Percentiles rank a stretch among this genome's conserved stretches.
phyloP scores from a whole-genome alignment of 1,140 invertebrate species.

The Heterodera schachtii region DNA sequence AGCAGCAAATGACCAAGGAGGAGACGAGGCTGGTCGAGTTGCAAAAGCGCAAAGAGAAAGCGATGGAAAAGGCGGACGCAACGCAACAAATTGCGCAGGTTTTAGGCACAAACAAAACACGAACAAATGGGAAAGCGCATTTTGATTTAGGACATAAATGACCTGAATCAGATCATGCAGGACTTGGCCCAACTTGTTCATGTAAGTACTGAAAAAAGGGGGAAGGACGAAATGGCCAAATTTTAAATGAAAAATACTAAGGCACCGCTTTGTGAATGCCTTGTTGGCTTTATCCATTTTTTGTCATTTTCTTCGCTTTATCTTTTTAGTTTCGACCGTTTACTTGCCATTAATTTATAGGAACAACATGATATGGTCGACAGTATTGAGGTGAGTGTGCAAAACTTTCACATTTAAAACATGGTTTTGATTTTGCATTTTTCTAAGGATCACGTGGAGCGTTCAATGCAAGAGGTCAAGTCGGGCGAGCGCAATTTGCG shows the following conservation, averaged over 20 bases:
- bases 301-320: no score
- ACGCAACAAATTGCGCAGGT: constrained; percentile 40
- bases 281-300: no score
- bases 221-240: background rate
- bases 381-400: constrained; percentile 47
- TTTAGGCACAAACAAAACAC: background rate
- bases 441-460: constrained; percentile 51
- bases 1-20: constrained; percentile 18
- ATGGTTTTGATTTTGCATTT: constrained; percentile 12
- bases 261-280: no score
- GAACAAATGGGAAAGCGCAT: background rate
- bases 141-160: constrained; percentile 44
- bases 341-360: constrained; percentile 8
- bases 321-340: no score
- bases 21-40: constrained; percentile 25
- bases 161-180: constrained; percentile 55
- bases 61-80: constrained; percentile 46
- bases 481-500: constrained; percentile 49
- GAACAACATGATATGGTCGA: constrained; percentile 54
- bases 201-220: constrained; percentile 26
- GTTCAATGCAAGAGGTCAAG: constrained; percentile 44
- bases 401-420: background rate
- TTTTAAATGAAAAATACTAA: no score
- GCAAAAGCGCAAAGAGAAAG: constrained; percentile 32
- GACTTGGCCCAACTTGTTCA: constrained; percentile 51